Evolutionary conservation across 2,888 invertebrate species (phyloP).

Genomic region (Chorisops tibialis): DNA sequence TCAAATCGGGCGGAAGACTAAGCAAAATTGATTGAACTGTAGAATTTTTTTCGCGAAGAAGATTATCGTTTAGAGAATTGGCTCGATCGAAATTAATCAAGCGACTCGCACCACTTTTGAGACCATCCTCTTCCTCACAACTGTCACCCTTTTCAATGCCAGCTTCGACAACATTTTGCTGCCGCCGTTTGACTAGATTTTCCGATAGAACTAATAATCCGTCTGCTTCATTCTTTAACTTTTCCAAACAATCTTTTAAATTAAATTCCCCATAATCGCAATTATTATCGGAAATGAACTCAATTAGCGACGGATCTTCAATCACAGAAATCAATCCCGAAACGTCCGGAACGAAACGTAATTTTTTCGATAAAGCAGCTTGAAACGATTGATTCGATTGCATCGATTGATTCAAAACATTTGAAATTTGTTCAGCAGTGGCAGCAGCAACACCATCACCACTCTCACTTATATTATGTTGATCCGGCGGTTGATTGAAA

Average conservation of each 20-base stretch:
- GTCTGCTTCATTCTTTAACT: constrained; percentile 67
- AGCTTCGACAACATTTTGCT: constrained; percentile 35
- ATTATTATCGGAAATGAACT: constrained; percentile 58
- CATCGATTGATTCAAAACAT: constrained; percentile 15
- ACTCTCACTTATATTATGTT: neutral
- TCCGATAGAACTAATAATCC: constrained; percentile 63
- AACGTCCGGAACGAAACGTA: constrained; percentile 71
- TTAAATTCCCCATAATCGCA: constrained; percentile 53
- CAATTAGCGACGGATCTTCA: constrained; percentile 59
- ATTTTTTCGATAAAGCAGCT: constrained; percentile 51
- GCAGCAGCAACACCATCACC: too few species aligned
- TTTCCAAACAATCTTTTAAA: constrained; percentile 64
- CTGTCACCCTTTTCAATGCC: constrained; percentile 36
- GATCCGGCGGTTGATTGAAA: neutral
- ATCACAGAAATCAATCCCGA: constrained; percentile 59
- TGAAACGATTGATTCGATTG: constrained; percentile 14
- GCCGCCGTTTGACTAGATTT: constrained; percentile 40
- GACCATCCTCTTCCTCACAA: constrained; percentile 40
- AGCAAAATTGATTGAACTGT: constrained; percentile 34
- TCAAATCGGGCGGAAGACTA: constrained; percentile 46
- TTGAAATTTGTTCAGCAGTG: neutral
- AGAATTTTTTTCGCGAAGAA: constrained; percentile 26
- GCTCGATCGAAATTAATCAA: constrained; percentile 43
- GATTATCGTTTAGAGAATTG: constrained; percentile 47
- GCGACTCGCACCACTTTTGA: constrained; percentile 36